phyloP scores from a whole-genome alignment of 2,113 vertebrate species.

The Rhagologus leucostigma region DNA sequence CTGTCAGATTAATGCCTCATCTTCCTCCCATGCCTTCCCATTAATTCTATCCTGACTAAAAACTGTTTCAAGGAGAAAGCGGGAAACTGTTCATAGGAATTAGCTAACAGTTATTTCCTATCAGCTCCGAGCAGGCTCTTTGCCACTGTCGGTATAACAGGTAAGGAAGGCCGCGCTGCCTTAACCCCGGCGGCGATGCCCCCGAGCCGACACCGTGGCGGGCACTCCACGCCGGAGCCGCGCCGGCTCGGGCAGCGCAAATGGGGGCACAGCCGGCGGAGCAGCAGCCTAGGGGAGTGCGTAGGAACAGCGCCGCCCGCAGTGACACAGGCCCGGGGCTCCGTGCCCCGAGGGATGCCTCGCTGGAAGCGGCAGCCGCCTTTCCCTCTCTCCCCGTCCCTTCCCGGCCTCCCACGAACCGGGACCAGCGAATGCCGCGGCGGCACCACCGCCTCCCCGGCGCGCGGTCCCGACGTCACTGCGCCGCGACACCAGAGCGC shows the following conservation, averaged over 20 bases:
- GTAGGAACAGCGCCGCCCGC: not conserved
- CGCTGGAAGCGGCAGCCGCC: too few relatives aligned
- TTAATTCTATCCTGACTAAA: fast-evolving
- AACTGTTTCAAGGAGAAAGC: too few relatives aligned
- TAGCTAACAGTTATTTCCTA: fast-evolving
- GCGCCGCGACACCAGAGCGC: fast-evolving
- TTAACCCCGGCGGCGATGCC: fast-evolving
- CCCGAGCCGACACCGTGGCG: not conserved
- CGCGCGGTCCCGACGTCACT: not conserved
- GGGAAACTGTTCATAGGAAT: not conserved
- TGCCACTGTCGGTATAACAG: fast-evolving
- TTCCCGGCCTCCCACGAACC: not conserved
- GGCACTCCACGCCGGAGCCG: not conserved
- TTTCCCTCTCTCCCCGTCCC: too few relatives aligned
- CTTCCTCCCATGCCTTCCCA: fast-evolving
- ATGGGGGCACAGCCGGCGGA: too few relatives aligned
- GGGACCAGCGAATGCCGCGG: fast-evolving
- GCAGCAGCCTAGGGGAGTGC: not conserved
- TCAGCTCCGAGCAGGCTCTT: not conserved
- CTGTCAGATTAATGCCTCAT: not conserved
- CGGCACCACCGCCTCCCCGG: not conserved
- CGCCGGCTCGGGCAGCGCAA: not conserved
- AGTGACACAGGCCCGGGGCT: too few relatives aligned
- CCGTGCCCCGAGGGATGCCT: not conserved
- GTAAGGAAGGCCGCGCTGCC: not conserved